Evolutionary conservation across 1,140 invertebrate species (phyloP).

Genomic region (Batillaria attramentaria): DNA sequence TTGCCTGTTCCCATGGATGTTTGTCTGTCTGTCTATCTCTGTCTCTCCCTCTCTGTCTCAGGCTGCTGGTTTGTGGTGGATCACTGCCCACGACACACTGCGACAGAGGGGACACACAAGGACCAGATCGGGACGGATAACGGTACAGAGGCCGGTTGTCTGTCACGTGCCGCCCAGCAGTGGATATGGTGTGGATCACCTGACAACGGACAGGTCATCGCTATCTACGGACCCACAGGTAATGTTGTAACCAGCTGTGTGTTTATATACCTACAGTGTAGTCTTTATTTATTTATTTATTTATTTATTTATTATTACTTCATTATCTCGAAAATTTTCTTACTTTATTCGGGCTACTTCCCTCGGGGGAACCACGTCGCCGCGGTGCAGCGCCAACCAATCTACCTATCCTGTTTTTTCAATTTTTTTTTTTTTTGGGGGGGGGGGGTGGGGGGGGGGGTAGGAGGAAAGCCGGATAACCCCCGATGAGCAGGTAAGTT

Average conservation of each 20-base stretch:
- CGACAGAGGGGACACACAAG: conserved; percentile 23
- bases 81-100: conserved; percentile 32
- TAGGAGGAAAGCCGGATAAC: background rate
- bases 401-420: no score
- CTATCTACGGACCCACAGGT: conserved; percentile 47
- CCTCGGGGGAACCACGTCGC: no score
- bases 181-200: conserved; percentile 45
- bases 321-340: background rate
- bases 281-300: no score
- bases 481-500: background rate
- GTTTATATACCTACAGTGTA: background rate
- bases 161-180: conserved; percentile 35
- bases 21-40: no score
- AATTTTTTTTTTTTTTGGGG: no score
- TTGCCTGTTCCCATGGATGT: conserved; percentile 7
- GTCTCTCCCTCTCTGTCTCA: no score
- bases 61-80: conserved; percentile 47
- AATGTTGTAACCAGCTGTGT: background rate
- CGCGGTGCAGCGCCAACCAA: no score
- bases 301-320: no score
- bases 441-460: no score
- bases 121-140: conserved; percentile 33
- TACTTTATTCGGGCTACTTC: background rate
- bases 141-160: conserved; percentile 39
- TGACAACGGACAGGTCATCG: conserved; percentile 25